phyloP scores from a whole-genome alignment of 2,888 invertebrate species.

The Ophion costatus region DNA sequence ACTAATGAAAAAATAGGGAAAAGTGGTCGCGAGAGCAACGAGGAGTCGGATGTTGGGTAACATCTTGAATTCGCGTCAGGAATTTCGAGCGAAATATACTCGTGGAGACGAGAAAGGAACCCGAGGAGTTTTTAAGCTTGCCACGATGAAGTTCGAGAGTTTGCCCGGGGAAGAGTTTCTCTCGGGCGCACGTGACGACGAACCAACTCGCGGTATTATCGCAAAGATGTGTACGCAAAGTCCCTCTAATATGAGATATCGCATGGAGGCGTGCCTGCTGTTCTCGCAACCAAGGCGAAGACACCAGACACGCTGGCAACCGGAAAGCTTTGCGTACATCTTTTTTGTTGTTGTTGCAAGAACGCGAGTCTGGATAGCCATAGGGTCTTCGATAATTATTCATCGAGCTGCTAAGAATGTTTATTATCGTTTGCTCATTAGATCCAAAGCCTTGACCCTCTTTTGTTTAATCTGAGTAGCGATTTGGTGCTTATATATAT shows the following conservation, averaged over 20 bases:
- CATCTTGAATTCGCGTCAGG: constrained; percentile 35
- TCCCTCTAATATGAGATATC: not conserved
- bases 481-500: no score
- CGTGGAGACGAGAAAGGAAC: constrained; percentile 12
- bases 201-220: not conserved
- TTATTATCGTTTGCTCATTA: no score
- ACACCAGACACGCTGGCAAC: no score
- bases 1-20: constrained; percentile 21
- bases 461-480: no score
- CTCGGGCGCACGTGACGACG: not conserved
- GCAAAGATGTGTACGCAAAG: not conserved
- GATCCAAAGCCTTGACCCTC: no score
- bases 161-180: not conserved
- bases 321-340: no score
- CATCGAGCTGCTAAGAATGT: no score
- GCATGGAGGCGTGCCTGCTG: not conserved
- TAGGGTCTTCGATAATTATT: no score
- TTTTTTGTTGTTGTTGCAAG: no score
- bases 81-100: constrained; percentile 28
- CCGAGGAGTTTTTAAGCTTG: not conserved
- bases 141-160: not conserved
- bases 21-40: constrained; percentile 11
- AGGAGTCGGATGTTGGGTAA: constrained; percentile 22
- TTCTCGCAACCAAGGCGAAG: not conserved
- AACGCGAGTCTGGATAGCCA: no score